These are phyloP conservation scores for Danio kyathit DNA, from an alignment of 2,797 vertebrate genomes.

Conservation along the genomic window DNA sequence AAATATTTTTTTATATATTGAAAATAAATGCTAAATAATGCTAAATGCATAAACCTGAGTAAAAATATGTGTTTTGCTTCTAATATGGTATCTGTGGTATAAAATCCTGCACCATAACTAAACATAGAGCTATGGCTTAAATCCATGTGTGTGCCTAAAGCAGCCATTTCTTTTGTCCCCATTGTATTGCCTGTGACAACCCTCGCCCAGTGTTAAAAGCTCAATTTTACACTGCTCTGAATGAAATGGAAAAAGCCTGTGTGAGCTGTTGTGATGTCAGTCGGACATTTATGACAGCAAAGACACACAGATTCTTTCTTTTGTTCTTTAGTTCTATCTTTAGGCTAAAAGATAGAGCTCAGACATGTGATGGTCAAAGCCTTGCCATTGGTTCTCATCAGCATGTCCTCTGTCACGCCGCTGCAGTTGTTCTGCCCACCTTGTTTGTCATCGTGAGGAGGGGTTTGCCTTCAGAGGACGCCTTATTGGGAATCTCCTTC, in stretches of 20 bases:
- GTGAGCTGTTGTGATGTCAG: slow-evolving; percentile 46
- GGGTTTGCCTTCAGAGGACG: slow-evolving; percentile 99
- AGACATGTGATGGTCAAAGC: slow-evolving; percentile 72
- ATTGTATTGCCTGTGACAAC: slow-evolving; percentile 22
- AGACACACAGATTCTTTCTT: slow-evolving; percentile 66
- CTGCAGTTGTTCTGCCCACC: slow-evolving; percentile 93
- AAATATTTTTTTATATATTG: no score
- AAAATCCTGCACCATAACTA: not conserved
- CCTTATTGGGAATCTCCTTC: slow-evolving; percentile 99
- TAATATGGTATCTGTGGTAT: not conserved
- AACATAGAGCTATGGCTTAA: slow-evolving; percentile 11
- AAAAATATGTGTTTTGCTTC: not conserved
- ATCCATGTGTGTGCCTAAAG: slow-evolving; percentile 22
- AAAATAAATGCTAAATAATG: not conserved
- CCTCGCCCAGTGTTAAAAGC: slow-evolving; percentile 21
- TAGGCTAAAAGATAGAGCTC: slow-evolving; percentile 67
- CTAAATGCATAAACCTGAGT: slow-evolving; percentile 66
- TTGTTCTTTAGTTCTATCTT: slow-evolving; percentile 3
- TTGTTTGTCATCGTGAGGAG: slow-evolving; percentile 99
- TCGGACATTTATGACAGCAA: slow-evolving; percentile 57
- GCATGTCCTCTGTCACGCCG: slow-evolving; percentile 52
- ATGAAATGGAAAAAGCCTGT: slow-evolving; percentile 60
- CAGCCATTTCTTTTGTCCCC: slow-evolving; percentile 13
- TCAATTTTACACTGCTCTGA: slow-evolving; percentile 74
- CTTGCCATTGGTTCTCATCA: slow-evolving; percentile 65